Conservation (phyloP, 2,888 invertebrate species). For the Dorcus parallelipipedus region DNA sequence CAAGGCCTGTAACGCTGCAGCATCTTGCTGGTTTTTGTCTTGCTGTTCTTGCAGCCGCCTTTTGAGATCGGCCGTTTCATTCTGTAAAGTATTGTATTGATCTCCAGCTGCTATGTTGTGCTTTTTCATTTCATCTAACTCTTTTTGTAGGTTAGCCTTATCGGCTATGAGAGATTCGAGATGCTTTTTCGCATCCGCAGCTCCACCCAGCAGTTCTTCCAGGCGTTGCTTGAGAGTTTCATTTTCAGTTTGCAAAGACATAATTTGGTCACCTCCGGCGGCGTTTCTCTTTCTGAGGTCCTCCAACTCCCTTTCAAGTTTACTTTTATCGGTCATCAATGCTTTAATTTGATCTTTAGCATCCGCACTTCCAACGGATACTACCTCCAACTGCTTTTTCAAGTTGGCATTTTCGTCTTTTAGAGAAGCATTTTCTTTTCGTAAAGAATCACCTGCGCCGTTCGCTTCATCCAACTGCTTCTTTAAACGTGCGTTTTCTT, state of each 20-base stretch:
- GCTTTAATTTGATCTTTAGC: too few species aligned
- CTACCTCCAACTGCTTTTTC: constrained; percentile 4
- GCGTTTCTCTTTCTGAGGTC: background rate
- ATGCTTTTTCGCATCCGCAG: background rate
- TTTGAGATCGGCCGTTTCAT: constrained; percentile 4
- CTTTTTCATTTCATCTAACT: constrained; percentile 17
- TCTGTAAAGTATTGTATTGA: background rate
- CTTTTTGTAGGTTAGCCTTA: constrained; percentile 12
- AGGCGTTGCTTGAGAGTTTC: constrained; percentile 7
- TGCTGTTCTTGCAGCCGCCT: background rate
- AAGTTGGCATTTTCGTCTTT: background rate
- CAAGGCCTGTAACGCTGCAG: constrained; percentile 21
- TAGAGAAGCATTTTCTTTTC: background rate
- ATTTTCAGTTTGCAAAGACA: constrained; percentile 6
- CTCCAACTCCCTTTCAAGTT: background rate
- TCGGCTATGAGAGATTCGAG: background rate
- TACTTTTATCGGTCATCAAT: background rate
- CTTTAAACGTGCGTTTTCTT: constrained; percentile 5
- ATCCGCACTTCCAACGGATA: too few species aligned
- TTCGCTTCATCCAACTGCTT: constrained; percentile 1
- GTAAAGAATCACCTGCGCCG: background rate
- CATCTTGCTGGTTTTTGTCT: background rate
- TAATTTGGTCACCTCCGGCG: background rate
- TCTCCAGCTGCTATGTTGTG: background rate
- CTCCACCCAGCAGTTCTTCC: background rate